Conservation (phyloP, 2,797 vertebrate genomes). For the Rhynchotus rufescens region DNA sequence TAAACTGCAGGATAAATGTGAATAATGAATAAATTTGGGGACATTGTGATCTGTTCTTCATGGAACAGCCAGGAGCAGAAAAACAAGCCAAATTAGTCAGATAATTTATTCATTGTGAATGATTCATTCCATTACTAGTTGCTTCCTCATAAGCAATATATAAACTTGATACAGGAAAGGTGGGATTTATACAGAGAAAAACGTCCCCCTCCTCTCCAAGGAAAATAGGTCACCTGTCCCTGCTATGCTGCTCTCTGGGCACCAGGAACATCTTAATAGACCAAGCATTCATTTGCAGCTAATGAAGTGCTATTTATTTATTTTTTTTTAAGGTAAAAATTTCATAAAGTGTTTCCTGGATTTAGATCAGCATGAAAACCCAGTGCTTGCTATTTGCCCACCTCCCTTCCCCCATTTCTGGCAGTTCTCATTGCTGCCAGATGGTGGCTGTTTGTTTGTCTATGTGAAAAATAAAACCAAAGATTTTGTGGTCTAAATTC, state of each 20-base stretch:
- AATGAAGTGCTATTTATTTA: background rate
- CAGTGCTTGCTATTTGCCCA: background rate
- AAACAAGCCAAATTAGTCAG: slow-evolving; percentile 53
- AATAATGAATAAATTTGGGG: slow-evolving; percentile 1
- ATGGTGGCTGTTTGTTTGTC: slow-evolving; percentile 32
- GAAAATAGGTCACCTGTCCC: slow-evolving; percentile 43
- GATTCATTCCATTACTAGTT: slow-evolving; percentile 43
- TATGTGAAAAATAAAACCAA: background rate
- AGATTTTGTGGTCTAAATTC: background rate
- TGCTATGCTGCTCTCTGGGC: background rate
- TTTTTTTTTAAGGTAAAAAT: slow-evolving; percentile 23
- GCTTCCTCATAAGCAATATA: slow-evolving; percentile 25
- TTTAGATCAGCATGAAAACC: background rate
- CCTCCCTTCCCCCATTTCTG: slow-evolving; percentile 28
- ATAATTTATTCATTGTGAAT: slow-evolving; percentile 49
- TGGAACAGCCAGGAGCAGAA: background rate
- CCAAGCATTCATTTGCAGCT: background rate
- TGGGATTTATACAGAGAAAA: slow-evolving; percentile 25
- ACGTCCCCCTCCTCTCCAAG: slow-evolving; percentile 16
- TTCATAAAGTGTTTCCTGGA: background rate
- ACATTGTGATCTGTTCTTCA: background rate
- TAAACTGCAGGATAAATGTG: background rate
- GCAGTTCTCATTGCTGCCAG: slow-evolving; percentile 62
- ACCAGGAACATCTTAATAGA: background rate
- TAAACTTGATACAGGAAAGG: slow-evolving; percentile 23